These are phyloP conservation scores for Stenchaetothrips biformis DNA, from an alignment of 2,888 invertebrate species.

Conservation along the genomic window DNA sequence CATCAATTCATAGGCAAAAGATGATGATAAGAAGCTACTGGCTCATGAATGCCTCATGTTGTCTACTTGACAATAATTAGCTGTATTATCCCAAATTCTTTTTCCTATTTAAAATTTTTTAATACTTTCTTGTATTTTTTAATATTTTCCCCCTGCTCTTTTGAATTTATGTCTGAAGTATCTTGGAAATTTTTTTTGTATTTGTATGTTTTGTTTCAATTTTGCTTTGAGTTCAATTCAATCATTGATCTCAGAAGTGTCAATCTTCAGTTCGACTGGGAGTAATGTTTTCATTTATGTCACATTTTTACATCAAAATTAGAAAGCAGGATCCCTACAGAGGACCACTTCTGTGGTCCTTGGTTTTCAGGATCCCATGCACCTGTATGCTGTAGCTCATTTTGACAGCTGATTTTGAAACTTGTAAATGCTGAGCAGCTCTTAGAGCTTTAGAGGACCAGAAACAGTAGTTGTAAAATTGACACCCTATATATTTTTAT, in stretches of 20 bases:
- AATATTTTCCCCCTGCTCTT: too few relatives aligned
- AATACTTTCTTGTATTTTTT: too few relatives aligned
- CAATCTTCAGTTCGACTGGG: background rate
- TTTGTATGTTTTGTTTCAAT: background rate
- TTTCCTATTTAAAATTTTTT: background rate
- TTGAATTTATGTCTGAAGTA: background rate
- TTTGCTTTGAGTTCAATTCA: background rate
- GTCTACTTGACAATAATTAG: conserved; percentile 18
- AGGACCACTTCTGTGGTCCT: background rate
- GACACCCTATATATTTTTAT: conserved; percentile 9
- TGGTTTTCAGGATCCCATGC: background rate
- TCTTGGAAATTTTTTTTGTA: background rate
- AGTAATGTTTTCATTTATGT: background rate
- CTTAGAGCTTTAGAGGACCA: conserved; percentile 14
- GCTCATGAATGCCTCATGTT: background rate
- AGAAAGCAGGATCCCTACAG: background rate
- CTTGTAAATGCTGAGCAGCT: background rate
- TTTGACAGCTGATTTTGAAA: background rate
- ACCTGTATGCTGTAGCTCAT: too few relatives aligned
- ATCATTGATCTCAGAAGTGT: background rate
- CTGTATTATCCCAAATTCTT: background rate
- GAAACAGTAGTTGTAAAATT: conserved; percentile 2
- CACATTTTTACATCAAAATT: background rate
- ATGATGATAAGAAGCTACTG: background rate
- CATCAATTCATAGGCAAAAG: background rate